A percentile compares a stretch with the other conserved stretches of the same genome.
Evolutionary conservation across 2,797 vertebrate species (phyloP).

Genomic region (Galagoides demidoff): DNA sequence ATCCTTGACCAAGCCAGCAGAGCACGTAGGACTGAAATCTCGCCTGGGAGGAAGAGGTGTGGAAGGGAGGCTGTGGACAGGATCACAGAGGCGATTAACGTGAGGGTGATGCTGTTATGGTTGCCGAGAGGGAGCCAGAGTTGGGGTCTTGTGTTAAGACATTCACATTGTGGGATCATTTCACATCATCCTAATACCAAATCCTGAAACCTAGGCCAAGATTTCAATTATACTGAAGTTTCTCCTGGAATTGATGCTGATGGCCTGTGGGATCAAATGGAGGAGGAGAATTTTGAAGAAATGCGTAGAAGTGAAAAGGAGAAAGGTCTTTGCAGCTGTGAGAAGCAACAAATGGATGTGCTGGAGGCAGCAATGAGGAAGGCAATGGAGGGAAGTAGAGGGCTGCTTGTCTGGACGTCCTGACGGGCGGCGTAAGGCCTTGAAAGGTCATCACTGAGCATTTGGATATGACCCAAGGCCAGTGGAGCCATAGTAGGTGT

Average conservation of each 20-base stretch:
- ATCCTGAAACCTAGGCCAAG: neutral
- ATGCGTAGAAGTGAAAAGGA: neutral
- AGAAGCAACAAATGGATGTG: neutral
- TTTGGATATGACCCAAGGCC: neutral
- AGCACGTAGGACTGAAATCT: neutral
- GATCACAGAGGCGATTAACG: neutral
- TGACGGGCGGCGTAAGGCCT: accelerated
- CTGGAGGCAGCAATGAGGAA: neutral
- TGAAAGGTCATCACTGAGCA: neutral
- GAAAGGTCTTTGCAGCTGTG: neutral
- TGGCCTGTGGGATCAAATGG: neutral
- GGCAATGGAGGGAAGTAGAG: neutral
- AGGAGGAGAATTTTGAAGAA: neutral
- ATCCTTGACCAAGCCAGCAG: neutral
- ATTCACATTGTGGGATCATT: neutral
- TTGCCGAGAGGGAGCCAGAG: neutral
- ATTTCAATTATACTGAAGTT: neutral
- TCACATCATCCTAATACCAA: conserved; percentile 28
- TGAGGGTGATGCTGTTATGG: neutral
- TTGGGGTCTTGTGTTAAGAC: neutral
- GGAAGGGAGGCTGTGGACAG: neutral
- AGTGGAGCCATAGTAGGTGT: neutral
- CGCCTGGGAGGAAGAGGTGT: accelerated
- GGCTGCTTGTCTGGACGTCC: neutral
- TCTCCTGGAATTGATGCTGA: neutral